Percentiles rank a stretch among this genome's conserved stretches.
Conservation (phyloP, 2,113 vertebrate species). For the Xenopus tropicalis region DNA sequence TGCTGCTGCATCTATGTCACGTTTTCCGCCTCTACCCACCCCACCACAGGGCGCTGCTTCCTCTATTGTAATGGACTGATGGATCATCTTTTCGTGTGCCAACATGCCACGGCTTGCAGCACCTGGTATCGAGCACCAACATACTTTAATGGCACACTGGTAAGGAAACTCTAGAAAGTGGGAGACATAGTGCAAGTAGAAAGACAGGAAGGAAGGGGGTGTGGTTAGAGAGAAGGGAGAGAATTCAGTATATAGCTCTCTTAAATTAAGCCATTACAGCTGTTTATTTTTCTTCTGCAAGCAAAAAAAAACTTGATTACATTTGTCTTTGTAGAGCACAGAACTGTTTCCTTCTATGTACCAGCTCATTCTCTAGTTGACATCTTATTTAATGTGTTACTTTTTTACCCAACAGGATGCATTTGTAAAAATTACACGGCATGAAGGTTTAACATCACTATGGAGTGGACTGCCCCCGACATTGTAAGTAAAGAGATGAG, state of each 20-base stretch:
- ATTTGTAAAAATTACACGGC: conserved; percentile 90
- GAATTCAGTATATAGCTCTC: neutral
- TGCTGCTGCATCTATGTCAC: neutral
- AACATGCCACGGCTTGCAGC: conserved; percentile 73
- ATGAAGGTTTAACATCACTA: conserved; percentile 83
- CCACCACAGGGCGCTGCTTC: conserved; percentile 85
- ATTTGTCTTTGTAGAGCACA: no score
- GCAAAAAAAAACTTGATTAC: no score
- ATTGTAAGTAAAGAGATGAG: conserved; percentile 76
- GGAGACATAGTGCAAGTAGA: no score
- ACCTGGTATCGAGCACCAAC: conserved; percentile 83
- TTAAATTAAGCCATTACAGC: no score
- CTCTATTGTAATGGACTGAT: conserved; percentile 91
- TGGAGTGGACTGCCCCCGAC: conserved; percentile 96
- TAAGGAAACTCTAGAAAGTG: conserved; percentile 61
- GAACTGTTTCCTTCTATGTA: no score
- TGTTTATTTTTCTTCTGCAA: no score
- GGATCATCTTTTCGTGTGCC: conserved; percentile 89
- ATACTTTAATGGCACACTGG: conserved; percentile 85
- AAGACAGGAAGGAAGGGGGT: neutral
- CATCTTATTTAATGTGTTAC: no score
- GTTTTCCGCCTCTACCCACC: neutral
- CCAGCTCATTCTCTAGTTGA: no score
- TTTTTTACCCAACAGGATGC: conserved; percentile 72
- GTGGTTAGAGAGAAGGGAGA: no score